These are phyloP conservation scores for Lamellibrachia columna DNA, from an alignment of 2,888 invertebrate species.

Conservation along the genomic window DNA sequence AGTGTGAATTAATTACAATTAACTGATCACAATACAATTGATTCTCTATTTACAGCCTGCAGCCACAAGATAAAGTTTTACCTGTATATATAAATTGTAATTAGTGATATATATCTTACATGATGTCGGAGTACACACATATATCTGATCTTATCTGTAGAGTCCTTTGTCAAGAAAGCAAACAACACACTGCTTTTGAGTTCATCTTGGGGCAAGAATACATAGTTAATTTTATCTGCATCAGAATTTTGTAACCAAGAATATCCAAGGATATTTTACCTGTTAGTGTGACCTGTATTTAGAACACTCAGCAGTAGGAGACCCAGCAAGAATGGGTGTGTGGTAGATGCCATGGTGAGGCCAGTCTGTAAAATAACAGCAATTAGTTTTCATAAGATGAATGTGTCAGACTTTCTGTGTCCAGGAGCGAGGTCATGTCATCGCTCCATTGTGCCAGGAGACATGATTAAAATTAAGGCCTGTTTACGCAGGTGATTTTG, in stretches of 20 bases:
- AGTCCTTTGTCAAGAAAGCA: conserved; percentile 18
- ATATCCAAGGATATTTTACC: conserved; percentile 18
- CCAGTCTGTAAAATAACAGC: conserved; percentile 16
- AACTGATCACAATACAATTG: too few relatives aligned
- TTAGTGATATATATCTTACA: not conserved
- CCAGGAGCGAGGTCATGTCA: not conserved
- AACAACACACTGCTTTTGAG: not conserved
- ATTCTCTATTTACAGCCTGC: not conserved
- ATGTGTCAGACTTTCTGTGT: not conserved
- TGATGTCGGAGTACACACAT: not conserved
- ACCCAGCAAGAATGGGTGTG: not conserved
- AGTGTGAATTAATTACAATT: too few relatives aligned
- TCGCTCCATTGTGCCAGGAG: not conserved
- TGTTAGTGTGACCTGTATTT: conserved; percentile 14
- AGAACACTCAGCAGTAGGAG: not conserved
- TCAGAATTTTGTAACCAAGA: conserved; percentile 11
- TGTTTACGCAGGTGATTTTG: not conserved
- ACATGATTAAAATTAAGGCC: not conserved
- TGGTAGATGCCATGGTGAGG: not conserved
- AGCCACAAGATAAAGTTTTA: not conserved
- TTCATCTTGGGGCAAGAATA: not conserved
- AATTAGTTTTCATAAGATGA: conserved; percentile 20
- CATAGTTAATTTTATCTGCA: not conserved
- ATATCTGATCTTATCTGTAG: not conserved
- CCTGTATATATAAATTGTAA: not conserved